phyloP scores from a whole-genome alignment of 2,797 vertebrate species.

The Sebastes paucispinis region DNA sequence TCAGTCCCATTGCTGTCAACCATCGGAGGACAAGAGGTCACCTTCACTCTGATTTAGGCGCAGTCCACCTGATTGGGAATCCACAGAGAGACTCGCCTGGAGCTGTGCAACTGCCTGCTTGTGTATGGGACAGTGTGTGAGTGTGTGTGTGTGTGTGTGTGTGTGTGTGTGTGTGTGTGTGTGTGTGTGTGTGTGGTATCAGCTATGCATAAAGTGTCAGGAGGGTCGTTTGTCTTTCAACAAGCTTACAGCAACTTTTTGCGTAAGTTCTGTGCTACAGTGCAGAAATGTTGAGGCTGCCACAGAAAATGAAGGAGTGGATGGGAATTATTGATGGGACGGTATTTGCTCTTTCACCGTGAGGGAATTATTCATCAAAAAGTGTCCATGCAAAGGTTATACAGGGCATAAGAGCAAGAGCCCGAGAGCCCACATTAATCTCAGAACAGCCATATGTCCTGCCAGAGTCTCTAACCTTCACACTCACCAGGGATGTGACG shows the following conservation, averaged over 20 bases:
- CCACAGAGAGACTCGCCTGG: slow-evolving; percentile 15
- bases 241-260: slow-evolving; percentile 12
- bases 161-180: background rate
- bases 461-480: background rate
- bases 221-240: slow-evolving; percentile 39
- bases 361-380: slow-evolving; percentile 51
- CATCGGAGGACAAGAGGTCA: slow-evolving; percentile 64
- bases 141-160: background rate
- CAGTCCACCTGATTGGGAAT: slow-evolving; percentile 34
- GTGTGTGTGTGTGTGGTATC: background rate
- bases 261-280: background rate
- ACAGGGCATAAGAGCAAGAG: background rate
- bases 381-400: slow-evolving; percentile 39
- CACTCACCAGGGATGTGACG: background rate
- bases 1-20: slow-evolving; percentile 68
- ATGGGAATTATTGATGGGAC: slow-evolving; percentile 44
- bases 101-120: background rate
- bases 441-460: background rate
- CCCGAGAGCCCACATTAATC: slow-evolving; percentile 19
- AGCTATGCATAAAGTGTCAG: slow-evolving; percentile 9
- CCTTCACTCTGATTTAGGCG: slow-evolving; percentile 54
- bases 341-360: slow-evolving; percentile 21
- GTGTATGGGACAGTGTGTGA: background rate
- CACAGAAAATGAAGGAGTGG: slow-evolving; percentile 16
- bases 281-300: slow-evolving; percentile 8